Conservation (phyloP, 2,888 invertebrate species). For the Diarsia rubi region DNA sequence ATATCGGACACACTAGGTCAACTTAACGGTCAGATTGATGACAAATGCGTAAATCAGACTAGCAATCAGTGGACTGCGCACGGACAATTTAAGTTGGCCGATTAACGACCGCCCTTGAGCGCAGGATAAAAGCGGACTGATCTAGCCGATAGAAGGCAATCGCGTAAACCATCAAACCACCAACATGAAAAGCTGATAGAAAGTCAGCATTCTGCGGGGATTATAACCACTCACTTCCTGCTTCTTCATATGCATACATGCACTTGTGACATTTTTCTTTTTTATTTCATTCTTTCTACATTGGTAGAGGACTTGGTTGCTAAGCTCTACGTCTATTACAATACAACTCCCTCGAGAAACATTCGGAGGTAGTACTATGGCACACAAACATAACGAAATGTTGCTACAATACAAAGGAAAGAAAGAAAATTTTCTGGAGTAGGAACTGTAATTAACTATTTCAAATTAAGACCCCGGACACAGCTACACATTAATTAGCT, state of each 20-base stretch:
- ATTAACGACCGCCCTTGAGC: background rate
- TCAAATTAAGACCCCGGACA: conserved; percentile 31
- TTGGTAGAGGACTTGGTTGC: background rate
- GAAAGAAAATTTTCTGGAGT: background rate
- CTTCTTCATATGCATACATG: background rate
- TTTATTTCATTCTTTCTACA: background rate
- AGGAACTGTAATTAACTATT: conserved; percentile 27
- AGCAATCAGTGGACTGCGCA: background rate
- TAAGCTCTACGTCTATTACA: conserved; percentile 24
- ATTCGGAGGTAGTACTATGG: conserved; percentile 1
- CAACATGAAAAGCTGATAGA: too few species aligned
- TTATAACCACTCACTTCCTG: background rate
- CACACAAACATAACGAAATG: conserved; percentile 20
- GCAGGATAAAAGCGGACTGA: background rate
- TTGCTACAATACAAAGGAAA: conserved; percentile 12
- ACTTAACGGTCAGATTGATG: too few species aligned
- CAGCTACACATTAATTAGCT: conserved; percentile 29
- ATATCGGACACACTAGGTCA: too few species aligned
- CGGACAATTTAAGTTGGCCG: background rate
- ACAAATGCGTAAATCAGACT: background rate
- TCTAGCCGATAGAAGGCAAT: background rate
- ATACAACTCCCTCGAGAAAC: conserved; percentile 24
- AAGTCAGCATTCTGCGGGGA: background rate
- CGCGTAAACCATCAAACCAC: background rate
- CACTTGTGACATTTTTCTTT: background rate